A percentile compares a stretch with the other conserved stretches of the same genome.
These are phyloP conservation scores for Phaethon lepturus DNA, from an alignment of 2,113 vertebrate species.

Conservation along the genomic window DNA sequence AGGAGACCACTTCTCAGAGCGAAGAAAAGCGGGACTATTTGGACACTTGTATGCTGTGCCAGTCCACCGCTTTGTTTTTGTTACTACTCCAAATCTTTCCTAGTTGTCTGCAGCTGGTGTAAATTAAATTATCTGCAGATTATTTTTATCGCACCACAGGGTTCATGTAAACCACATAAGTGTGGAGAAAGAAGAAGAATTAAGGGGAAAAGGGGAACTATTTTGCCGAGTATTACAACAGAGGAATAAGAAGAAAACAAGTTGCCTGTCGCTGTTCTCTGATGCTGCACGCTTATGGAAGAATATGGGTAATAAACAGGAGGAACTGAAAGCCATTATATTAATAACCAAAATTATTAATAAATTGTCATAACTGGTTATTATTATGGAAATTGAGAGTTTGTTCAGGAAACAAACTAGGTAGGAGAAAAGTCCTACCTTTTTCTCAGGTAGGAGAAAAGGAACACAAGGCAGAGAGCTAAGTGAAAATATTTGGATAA, in stretches of 20 bases:
- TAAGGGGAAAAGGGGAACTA: background rate
- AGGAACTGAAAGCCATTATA: background rate
- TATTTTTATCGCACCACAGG: background rate
- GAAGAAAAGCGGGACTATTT: background rate
- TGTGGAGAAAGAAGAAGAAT: background rate
- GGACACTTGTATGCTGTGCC: background rate
- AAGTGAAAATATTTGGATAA: background rate
- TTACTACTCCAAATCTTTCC: background rate
- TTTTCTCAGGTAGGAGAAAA: background rate
- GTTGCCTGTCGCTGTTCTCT: background rate
- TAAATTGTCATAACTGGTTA: background rate
- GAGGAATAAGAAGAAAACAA: background rate
- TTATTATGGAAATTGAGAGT: background rate
- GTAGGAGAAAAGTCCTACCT: background rate
- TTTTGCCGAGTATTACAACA: background rate
- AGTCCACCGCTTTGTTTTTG: background rate
- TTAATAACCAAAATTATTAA: background rate
- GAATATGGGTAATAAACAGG: background rate
- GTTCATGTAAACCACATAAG: background rate
- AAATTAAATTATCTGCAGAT: background rate
- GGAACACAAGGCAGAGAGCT: background rate
- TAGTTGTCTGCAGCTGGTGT: background rate
- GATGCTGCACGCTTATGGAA: background rate
- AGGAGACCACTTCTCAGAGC: background rate
- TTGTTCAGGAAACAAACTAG: background rate